Evolutionary conservation across 2,797 vertebrate genomes (phyloP), one percentile per base, ranked within the genome.

Genomic region (Ceyx erithaca): DNA sequence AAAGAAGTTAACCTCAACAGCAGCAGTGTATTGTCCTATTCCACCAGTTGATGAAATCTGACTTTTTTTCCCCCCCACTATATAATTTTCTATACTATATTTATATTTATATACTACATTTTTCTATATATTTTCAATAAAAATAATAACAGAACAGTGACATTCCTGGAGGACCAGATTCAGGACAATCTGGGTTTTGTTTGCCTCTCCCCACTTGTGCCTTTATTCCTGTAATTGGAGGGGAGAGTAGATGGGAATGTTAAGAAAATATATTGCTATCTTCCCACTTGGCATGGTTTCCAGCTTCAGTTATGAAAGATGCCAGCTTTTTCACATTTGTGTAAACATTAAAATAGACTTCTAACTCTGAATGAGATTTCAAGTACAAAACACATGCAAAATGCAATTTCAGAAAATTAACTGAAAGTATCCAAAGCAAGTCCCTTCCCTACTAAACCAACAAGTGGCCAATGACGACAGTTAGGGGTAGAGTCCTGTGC

Each of bases 281-380:
- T 87, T 82, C 9, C 26, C 40, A 31, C 16, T 45, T 85, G 48
- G 21, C 54, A 89, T 90, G 3, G 23, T 88, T 93, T 93, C 40
- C 62, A 82, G 46, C 22, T 92, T 86, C 77, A 82, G 41, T 9
- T 63, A 84, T 28, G 28, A 92, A 90, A 92, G 49, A 90, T 58
- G 18, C 6, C 41, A 82, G 28, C 19, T 80, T 85, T 73, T 33
- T 82, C 4, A 76, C 31, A 12, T 84, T 85, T 35, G 15, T 23
- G 31, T 61, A 67, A 90, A 83, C 33, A 46, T 75, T 68, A 73
- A 81, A 58, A 82, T 14, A 73, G 23, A 58, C 10, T 12, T 80
- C 22, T 30, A 73, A 41, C 9, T 20, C 33, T 20, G 43, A 87
- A 58, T 48, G 22, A 80, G 13, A 80, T 72, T 88, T 88, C 25